phyloP scores from a whole-genome alignment of 2,888 invertebrate genomes.

The Mesochorus sp. region DNA sequence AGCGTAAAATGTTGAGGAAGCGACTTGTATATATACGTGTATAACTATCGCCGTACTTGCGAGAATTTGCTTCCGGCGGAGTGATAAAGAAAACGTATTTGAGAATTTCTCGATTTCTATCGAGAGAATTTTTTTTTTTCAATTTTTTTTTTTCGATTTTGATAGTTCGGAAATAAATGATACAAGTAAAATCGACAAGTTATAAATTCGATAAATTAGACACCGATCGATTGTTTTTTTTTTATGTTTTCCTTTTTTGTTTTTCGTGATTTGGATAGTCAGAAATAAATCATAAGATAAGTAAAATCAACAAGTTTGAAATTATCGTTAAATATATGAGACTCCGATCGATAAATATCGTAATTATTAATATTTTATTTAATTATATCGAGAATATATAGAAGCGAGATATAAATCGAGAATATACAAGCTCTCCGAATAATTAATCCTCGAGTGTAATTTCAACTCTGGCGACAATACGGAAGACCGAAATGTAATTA shows the following conservation, averaged over 20 bases:
- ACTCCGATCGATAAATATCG: too few species aligned
- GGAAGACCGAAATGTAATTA: background rate
- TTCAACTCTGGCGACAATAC: background rate
- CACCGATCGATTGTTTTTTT: too few species aligned
- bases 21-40: too few species aligned
- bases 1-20: slow-evolving; percentile 7
- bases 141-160: background rate
- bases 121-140: background rate
- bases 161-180: too few species aligned
- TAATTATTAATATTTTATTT: too few species aligned
- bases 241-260: too few species aligned
- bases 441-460: background rate
- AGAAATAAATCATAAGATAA: too few species aligned
- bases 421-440: background rate
- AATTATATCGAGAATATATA: background rate
- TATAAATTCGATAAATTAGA: too few species aligned
- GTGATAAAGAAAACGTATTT: slow-evolving; percentile 9
- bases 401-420: slow-evolving; percentile 6
- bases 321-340: too few species aligned
- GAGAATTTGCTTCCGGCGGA: slow-evolving; percentile 28
- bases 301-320: too few species aligned
- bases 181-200: too few species aligned
- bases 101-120: slow-evolving; percentile 7
- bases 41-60: slow-evolving; percentile 8
- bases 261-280: too few species aligned